phyloP scores from a whole-genome alignment of 2,113 vertebrate genomes.

The Rattus rattus region DNA sequence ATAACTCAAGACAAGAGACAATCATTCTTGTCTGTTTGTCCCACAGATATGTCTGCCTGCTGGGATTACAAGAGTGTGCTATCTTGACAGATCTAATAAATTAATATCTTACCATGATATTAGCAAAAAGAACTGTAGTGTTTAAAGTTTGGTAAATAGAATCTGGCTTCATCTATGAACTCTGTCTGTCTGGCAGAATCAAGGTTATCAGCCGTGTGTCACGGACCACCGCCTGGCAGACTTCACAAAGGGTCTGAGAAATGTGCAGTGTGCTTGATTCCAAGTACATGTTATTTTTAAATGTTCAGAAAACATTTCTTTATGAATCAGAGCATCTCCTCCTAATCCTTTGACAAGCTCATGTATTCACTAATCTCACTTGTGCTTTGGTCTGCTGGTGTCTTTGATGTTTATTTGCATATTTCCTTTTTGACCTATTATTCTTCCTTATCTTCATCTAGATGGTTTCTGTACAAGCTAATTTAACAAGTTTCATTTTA shows the following conservation, averaged over 20 bases:
- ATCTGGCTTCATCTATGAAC: not conserved
- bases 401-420: not conserved
- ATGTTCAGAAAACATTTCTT: not conserved
- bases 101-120: not conserved
- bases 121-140: not conserved
- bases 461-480: not conserved
- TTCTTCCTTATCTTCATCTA: not conserved
- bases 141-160: not conserved
- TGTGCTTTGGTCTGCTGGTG: not conserved
- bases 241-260: not conserved
- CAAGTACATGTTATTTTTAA: not conserved
- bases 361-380: not conserved
- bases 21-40: not conserved
- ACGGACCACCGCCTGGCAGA: not conserved
- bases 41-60: not conserved
- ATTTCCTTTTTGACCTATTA: not conserved
- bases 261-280: not conserved
- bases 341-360: not conserved
- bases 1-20: not conserved
- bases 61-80: not conserved
- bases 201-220: not conserved
- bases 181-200: not conserved
- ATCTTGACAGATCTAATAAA: not conserved
- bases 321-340: not conserved
- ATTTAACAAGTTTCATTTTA: conserved; percentile 22